Conservation (phyloP, 2,888 invertebrate genomes). For the Microctonus hyperodae region DNA sequence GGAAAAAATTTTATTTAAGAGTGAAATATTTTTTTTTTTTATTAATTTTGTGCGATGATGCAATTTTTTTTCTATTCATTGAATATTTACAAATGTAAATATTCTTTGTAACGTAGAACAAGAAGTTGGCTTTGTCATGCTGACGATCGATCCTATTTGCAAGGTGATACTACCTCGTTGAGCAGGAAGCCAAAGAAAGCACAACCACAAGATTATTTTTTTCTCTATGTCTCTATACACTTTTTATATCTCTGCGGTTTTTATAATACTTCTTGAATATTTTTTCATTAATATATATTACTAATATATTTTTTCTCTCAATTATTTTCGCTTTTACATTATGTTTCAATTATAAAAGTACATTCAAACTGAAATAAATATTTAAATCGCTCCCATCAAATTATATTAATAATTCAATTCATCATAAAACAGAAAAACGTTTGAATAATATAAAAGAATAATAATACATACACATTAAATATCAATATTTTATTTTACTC, state of each 20-base stretch:
- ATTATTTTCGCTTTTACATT: too few species aligned
- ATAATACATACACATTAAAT: too few species aligned
- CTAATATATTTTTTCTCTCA: too few species aligned
- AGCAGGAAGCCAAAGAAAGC: constrained; percentile 24
- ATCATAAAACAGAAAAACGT: too few species aligned
- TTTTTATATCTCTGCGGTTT: constrained; percentile 14
- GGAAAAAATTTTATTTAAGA: too few species aligned
- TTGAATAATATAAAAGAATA: too few species aligned
- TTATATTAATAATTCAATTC: too few species aligned
- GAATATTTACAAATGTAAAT: background rate
- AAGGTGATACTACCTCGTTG: constrained; percentile 13
- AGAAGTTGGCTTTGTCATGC: background rate
- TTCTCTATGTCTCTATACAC: background rate
- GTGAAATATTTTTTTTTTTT: constrained; percentile 4
- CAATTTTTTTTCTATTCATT: background rate
- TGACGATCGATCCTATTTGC: constrained; percentile 11
- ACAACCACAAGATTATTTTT: constrained; percentile 22
- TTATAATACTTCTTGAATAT: background rate
- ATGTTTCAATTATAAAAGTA: too few species aligned
- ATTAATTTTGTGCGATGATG: background rate
- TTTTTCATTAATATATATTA: background rate
- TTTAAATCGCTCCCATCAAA: too few species aligned
- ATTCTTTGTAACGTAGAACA: background rate
- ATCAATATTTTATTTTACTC: too few species aligned
- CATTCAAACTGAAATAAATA: too few species aligned